Evolutionary conservation across 1,140 invertebrate genomes (phyloP).

Genomic region (Pectinophora gossypiella): DNA sequence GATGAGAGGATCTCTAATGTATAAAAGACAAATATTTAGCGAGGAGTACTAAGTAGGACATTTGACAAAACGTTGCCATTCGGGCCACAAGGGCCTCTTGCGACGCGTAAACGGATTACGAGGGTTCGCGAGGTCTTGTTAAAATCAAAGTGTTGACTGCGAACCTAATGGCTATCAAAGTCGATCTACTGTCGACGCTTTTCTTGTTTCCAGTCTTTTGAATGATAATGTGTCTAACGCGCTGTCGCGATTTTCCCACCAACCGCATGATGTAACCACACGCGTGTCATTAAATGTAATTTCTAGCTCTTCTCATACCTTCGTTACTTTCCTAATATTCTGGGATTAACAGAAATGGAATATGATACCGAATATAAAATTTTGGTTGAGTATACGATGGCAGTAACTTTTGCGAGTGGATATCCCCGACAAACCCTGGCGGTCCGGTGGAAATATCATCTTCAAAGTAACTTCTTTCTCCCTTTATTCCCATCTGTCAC

Average conservation of each 20-base stretch:
- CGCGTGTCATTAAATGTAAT: no score
- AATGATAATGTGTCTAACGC: not conserved
- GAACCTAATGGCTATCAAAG: conserved; percentile 39
- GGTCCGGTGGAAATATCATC: not conserved
- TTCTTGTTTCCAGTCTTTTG: not conserved
- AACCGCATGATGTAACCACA: no score
- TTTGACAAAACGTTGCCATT: conserved; percentile 41
- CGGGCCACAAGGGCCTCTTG: conserved; percentile 33
- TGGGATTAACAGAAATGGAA: no score
- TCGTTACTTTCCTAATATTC: no score
- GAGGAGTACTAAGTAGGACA: conserved; percentile 15
- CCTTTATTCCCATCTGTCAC: conserved; percentile 6
- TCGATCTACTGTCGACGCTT: conserved; percentile 11
- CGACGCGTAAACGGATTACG: conserved; percentile 50
- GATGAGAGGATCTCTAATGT: no score
- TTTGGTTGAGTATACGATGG: no score
- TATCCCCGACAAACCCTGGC: no score
- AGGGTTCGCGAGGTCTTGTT: conserved; percentile 44
- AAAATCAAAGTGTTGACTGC: conserved; percentile 54
- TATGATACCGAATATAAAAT: no score
- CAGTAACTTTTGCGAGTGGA: no score
- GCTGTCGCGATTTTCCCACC: not conserved
- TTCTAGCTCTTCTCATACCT: no score
- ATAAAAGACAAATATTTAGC: no score
- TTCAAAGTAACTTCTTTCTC: not conserved